Evolutionary conservation across 1,140 invertebrate genomes (phyloP).

Genomic region (Aporrectodea caliginosa): DNA sequence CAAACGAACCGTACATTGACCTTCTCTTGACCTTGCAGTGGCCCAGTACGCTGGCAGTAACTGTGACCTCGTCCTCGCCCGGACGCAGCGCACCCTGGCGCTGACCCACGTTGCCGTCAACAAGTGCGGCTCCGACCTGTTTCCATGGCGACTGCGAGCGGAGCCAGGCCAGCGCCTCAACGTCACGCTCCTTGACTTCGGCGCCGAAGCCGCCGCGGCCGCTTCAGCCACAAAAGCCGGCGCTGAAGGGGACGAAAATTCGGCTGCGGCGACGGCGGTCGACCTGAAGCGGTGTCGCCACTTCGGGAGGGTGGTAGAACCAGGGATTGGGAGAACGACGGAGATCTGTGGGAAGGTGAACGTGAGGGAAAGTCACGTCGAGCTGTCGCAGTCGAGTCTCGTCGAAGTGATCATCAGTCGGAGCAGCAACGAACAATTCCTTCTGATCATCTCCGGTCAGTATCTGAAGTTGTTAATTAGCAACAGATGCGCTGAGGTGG

Average conservation of each 20-base stretch:
- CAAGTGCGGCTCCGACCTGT: neutral
- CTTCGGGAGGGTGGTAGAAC: neutral
- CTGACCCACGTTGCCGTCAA: neutral
- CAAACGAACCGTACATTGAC: neutral
- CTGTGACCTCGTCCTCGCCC: neutral
- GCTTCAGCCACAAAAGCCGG: neutral
- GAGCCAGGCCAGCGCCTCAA: neutral
- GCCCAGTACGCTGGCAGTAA: neutral
- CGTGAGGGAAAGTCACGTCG: neutral
- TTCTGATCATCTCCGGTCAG: neutral
- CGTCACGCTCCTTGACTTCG: neutral
- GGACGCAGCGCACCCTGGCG: neutral
- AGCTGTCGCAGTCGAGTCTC: neutral
- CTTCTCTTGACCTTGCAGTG: neutral
- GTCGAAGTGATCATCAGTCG: neutral
- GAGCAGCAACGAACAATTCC: neutral
- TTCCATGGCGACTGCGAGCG: neutral
- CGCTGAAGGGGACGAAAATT: neutral
- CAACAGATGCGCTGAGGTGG: no score
- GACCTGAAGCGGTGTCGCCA: neutral
- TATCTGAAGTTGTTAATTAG: no score
- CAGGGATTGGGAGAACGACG: neutral
- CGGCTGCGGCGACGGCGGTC: neutral
- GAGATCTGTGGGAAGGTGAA: neutral
- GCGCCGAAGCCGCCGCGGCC: no score